Base-by-base conservation (phyloP, 2,113 vertebrate genomes). In the Blennius ocellaris region DNA sequence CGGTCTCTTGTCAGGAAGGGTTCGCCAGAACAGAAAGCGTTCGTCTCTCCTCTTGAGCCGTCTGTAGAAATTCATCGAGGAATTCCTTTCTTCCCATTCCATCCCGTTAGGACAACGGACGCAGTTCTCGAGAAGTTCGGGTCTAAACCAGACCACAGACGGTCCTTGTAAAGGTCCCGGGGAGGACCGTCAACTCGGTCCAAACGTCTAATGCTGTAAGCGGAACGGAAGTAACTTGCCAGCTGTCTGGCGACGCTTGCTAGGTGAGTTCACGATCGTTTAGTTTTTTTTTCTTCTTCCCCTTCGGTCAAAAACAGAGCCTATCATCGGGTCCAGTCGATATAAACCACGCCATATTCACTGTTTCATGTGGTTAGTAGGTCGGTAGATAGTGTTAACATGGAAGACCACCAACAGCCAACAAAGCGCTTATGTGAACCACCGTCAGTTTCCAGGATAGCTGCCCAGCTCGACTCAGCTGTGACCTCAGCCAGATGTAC, bases 221-320 rank as follows among this genome's bases (percentile, higher is more conserved):
- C 76, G 67, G 83, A 83, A 90, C 90, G 92, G 93, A 93, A 94
- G 91, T 93, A 89, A 90, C 68, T 92, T 81, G 90, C 87, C 90
- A 87, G 88, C 87, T 89, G 83, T 80, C 87, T 90, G 86, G 89
- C 90, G 81, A 76, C 59, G 68, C 82, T 90, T 41, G 76, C 65
- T 85, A 77, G 90, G 92, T 94, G 81, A 93, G 93, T 87, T 66
- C 52, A 69, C 67, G 6, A 7, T 8, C 8, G 0, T 47, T 59
- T 72, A 6, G 21, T 2, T 30, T 30, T 30, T 30, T 30, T 30
- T 30, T 30, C 60, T 55, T 8, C 38, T n/a, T n/a, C 53, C 9
- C 40, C 73, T 67, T 1, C 14, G 14, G 8, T 69, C 36, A 10
- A 17, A 44, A 44, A 11, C 45, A 55, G 6, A 3, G 8, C 11